These are phyloP conservation scores for Oncorhynchus gorbuscha DNA, from an alignment of 2,113 vertebrate species.

Conservation along the genomic window DNA sequence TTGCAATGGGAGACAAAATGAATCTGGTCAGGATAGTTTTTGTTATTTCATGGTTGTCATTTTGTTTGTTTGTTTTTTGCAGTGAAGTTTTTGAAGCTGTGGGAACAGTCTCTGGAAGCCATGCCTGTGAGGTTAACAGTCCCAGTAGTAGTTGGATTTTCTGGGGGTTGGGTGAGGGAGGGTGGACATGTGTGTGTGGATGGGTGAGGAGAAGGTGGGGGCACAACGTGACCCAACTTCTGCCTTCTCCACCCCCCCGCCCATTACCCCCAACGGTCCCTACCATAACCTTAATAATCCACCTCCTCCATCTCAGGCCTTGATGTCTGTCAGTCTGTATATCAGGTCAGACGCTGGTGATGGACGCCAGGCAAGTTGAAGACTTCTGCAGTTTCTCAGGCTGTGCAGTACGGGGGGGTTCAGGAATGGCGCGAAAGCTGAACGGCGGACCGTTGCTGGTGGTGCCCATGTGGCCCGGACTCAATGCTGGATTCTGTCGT, in stretches of 20 bases:
- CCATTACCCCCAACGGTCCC: conserved; percentile 12
- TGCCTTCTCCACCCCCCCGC: not conserved
- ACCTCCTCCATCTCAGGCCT: conserved; percentile 31
- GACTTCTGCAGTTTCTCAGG: conserved; percentile 98
- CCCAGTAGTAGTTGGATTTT: conserved; percentile 71
- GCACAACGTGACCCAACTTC: not conserved
- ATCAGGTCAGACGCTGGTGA: conserved; percentile 96
- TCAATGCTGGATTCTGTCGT: conserved; percentile 92
- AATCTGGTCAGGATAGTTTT: not conserved
- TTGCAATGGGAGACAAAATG: conserved; percentile 19
- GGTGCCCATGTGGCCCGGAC: conserved; percentile 89
- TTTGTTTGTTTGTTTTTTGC: conserved; percentile 56
- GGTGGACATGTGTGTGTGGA: conserved; percentile 31
- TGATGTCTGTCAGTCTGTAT: conserved; percentile 37
- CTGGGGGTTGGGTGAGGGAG: conserved; percentile 53
- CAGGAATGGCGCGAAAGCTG: conserved; percentile 89
- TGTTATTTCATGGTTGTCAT: conserved; percentile 39
- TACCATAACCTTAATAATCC: conserved; percentile 18
- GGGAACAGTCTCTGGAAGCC: conserved; percentile 81
- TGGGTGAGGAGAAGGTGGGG: conserved; percentile 28
- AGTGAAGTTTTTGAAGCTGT: conserved; percentile 73
- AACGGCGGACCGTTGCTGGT: conserved; percentile 82
- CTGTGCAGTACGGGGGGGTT: conserved; percentile 84
- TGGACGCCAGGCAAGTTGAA: conserved; percentile 96
- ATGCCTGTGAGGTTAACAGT: conserved; percentile 80